A percentile compares a stretch with the other conserved stretches of the same genome.
These are phyloP conservation scores for Amyelois transitella DNA, from an alignment of 1,140 invertebrate species.

Conservation along the genomic window DNA sequence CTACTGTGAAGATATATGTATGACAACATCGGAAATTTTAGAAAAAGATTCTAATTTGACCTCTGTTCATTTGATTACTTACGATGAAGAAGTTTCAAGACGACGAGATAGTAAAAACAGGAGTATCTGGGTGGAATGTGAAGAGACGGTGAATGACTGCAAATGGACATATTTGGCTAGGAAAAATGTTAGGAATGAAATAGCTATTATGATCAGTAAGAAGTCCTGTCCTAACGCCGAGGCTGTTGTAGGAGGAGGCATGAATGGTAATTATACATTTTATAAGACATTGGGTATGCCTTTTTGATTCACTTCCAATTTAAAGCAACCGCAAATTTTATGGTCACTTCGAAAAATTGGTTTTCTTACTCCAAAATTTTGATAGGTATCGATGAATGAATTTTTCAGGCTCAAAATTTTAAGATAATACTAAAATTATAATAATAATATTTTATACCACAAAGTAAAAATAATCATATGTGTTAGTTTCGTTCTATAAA, in stretches of 20 bases:
- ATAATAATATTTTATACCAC: no score
- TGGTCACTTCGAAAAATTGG: no score
- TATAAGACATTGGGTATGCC: no score
- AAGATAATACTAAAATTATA: no score
- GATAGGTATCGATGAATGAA: no score
- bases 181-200: constrained; percentile 28
- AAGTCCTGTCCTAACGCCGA: constrained; percentile 23
- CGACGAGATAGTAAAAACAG: constrained; percentile 29
- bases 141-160: constrained; percentile 33
- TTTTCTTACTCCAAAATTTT: no score
- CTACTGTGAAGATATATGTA: constrained; percentile 49
- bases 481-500: no score
- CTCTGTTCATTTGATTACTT: neutral
- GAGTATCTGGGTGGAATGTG: constrained; percentile 47
- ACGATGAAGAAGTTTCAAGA: constrained; percentile 23
- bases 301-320: no score
- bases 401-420: no score
- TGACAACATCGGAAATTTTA: constrained; percentile 19
- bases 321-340: no score
- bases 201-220: constrained; percentile 35
- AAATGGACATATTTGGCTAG: constrained; percentile 38
- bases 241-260: constrained; percentile 19
- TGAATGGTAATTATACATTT: constrained; percentile 31
- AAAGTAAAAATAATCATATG: no score
- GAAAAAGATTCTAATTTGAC: neutral